phyloP scores from a whole-genome alignment of 2,888 invertebrate genomes.

The Heteromurus nitidus region DNA sequence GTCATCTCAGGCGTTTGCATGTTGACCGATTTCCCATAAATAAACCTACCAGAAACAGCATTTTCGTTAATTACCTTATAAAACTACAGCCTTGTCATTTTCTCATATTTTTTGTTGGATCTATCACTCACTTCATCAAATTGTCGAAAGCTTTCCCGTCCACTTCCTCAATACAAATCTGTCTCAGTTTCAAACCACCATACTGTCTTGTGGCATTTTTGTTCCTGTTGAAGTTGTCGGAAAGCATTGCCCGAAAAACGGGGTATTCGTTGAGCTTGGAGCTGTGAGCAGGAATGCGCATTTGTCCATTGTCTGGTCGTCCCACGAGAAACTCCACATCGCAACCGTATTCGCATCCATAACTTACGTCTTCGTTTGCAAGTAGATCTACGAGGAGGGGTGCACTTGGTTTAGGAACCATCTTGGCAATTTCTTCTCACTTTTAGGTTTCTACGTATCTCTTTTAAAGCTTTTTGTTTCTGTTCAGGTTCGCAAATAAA shows the following conservation, averaged over 20 bases:
- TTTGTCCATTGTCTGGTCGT: background rate
- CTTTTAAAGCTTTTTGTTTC: no score
- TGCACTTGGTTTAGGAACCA: slow-evolving; percentile 47
- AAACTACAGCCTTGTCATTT: background rate
- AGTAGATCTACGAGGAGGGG: slow-evolving; percentile 11
- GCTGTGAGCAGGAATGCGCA: slow-evolving; percentile 40
- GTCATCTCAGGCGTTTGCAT: slow-evolving; percentile 15
- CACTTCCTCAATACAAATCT: background rate
- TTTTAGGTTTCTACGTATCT: no score
- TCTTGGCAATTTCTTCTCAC: no score
- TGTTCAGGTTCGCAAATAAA: no score
- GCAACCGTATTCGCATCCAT: slow-evolving; percentile 40
- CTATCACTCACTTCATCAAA: slow-evolving; percentile 26
- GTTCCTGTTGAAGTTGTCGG: background rate
- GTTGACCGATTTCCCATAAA: slow-evolving; percentile 30
- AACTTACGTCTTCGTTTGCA: slow-evolving; percentile 7
- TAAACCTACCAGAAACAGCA: slow-evolving; percentile 8
- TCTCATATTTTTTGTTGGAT: background rate
- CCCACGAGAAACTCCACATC: slow-evolving; percentile 55
- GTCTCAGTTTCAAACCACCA: slow-evolving; percentile 5
- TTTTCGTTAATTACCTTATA: background rate
- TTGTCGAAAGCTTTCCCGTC: slow-evolving; percentile 52
- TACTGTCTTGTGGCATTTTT: background rate
- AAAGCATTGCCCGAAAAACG: slow-evolving; percentile 39
- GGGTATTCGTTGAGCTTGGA: slow-evolving; percentile 12